These are phyloP conservation scores for Carollia perspicillata DNA, from an alignment of 2,113 vertebrate species.

Conservation along the genomic window DNA sequence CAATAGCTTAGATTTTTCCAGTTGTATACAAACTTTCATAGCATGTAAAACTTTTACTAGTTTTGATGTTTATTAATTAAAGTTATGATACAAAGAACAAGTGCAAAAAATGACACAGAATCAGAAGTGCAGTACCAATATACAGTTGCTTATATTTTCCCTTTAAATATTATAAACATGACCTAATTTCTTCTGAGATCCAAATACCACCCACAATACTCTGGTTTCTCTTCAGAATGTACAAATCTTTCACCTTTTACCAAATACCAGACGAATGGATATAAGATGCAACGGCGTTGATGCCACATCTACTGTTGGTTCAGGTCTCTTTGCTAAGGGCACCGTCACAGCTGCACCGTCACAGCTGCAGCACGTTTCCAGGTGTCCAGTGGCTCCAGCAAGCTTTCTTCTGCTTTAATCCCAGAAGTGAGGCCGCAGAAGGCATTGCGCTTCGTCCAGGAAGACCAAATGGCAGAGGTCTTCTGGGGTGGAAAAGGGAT, in stretches of 20 bases:
- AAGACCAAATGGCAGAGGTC: slow-evolving; percentile 48
- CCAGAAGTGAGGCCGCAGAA: slow-evolving; percentile 1
- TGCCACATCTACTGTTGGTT: neutral
- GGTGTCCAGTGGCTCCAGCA: neutral
- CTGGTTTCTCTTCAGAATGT: too few species aligned
- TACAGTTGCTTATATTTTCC: neutral
- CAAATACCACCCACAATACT: neutral
- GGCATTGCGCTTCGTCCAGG: slow-evolving; percentile 28
- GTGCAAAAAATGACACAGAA: neutral
- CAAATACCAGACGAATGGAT: neutral
- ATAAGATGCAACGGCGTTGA: neutral
- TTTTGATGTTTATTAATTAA: slow-evolving; percentile 32
- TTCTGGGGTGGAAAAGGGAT: slow-evolving; percentile 56
- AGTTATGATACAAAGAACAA: neutral
- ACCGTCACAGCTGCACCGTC: too few species aligned
- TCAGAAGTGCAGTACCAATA: neutral
- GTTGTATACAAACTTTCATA: neutral
- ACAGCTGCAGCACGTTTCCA: neutral
- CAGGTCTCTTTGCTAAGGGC: neutral
- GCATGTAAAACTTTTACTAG: neutral
- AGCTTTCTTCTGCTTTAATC: slow-evolving; percentile 25
- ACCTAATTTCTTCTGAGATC: neutral
- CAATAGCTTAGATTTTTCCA: neutral
- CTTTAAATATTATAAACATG: neutral
- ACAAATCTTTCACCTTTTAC: too few species aligned